Percentiles rank a stretch among this genome's conserved stretches.
Evolutionary conservation across 1,140 invertebrate species (phyloP).

Genomic region (Adoxophyes honmai): DNA sequence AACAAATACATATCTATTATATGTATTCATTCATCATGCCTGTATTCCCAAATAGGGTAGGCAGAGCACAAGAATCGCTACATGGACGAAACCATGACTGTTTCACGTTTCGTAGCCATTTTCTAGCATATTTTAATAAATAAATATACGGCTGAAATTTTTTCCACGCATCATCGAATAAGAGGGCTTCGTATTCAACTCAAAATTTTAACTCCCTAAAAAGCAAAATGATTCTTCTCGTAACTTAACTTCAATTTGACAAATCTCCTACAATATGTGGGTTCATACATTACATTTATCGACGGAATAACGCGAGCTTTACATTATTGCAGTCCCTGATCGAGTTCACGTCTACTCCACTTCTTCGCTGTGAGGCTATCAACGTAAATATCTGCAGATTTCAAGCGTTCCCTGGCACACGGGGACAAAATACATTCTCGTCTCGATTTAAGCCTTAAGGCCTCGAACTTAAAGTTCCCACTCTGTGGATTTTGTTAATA

Average conservation of each 20-base stretch:
- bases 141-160: constrained; percentile 18
- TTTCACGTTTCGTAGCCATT: no score
- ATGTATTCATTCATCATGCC: no score
- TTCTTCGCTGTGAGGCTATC: constrained; percentile 66
- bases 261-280: constrained; percentile 19
- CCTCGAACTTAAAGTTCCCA: constrained; percentile 30
- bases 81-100: no score
- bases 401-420: constrained; percentile 30
- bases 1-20: no score
- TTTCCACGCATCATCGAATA: background rate
- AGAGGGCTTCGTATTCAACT: no score
- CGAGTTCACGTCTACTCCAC: constrained; percentile 63
- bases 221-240: constrained; percentile 5
- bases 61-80: no score
- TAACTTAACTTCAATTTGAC: constrained; percentile 1
- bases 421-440: constrained; percentile 17
- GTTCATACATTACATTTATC: constrained; percentile 37
- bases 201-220: background rate
- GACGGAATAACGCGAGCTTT: constrained; percentile 42
- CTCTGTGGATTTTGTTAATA: constrained; percentile 9
- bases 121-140: no score
- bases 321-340: constrained; percentile 54
- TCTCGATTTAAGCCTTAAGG: constrained; percentile 21
- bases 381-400: constrained; percentile 71
- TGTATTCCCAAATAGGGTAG: no score